Base-by-base conservation (phyloP, 2,797 vertebrate genomes). In the Rhabdomys pumilio region DNA sequence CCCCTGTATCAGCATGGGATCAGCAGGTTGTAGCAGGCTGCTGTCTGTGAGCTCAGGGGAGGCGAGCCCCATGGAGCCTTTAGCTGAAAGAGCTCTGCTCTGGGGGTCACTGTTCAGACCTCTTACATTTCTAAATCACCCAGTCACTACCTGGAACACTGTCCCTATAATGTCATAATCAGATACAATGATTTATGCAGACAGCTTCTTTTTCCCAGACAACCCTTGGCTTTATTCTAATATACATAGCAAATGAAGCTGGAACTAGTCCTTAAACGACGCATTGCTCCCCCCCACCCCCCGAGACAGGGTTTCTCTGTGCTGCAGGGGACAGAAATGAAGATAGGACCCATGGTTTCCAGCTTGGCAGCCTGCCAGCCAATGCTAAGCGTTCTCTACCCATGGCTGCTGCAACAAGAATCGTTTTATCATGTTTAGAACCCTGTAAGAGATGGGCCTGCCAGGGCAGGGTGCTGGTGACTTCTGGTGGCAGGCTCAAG, bases 11-110 rank as follows among this genome's bases (percentile, higher is more conserved):
- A 53, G 47, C 15, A 38, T 1, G 26, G 6, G 50, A n/a, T 24
- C 34, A 34, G 82, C 19, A 0, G 61, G 9, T 0, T 5, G 59
- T 19, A 20, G 67, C 50, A 29, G 24, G 38, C 5, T 24, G 38
- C 3, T 19, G 38, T 61, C 26, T 44, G 4, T 20, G 38, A 65
- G 55, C 11, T 15, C 3, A 2, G n/a, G 41, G 31, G 15, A 17
- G 0, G 11, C 9, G 50, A 59, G 24, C n/a, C 47, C 44, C 76
- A 2, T 6, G 65, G 76, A 50, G 19, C 20, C 11, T 26, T 13
- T 0, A 3, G 69, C 31, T 24, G 73, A 0, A 13, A 6, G 50
- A 83, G 59, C 12, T 14, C 17, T 0, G 2, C 0, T 61, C 2
- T 9, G 8, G n/a, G 44, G n/a, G 59, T 11, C 44, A 31, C 55